Evolutionary conservation across 53 echinoderm and acorn worm genomes (phyloP).

Genomic region (Echinometra lucunter): DNA sequence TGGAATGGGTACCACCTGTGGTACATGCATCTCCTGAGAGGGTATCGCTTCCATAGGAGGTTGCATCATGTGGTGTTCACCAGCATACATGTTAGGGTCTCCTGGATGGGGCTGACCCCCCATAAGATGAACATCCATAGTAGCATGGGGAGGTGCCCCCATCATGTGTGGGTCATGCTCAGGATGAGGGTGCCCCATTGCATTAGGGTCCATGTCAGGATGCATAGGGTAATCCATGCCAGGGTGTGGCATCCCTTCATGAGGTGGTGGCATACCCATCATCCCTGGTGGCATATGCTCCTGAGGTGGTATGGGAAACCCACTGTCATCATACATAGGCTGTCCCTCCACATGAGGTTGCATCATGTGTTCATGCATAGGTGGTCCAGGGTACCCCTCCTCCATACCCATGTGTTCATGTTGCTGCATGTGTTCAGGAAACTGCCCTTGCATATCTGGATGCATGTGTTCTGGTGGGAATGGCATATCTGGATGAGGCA

Average conservation of each 20-base stretch:
- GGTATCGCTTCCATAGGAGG: constrained; percentile 72
- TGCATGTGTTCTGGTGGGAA: constrained; percentile 63
- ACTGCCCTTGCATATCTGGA: constrained; percentile 74
- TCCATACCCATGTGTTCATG: constrained; percentile 77
- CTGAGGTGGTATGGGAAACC: constrained; percentile 51
- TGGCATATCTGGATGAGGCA: constrained; percentile 34
- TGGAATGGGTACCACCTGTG: constrained; percentile 60
- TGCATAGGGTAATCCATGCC: constrained; percentile 54
- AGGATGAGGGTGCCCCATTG: constrained; percentile 25
- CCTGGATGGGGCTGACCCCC: constrained; percentile 52
- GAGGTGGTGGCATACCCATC: constrained; percentile 66
- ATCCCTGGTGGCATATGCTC: constrained; percentile 33
- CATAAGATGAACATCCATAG: constrained; percentile 67
- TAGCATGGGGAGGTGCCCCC: constrained; percentile 8
- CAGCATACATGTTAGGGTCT: constrained; percentile 71
- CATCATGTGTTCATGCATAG: constrained; percentile 33
- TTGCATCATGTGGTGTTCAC: constrained; percentile 71
- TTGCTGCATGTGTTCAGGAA: constrained; percentile 53
- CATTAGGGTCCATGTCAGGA: constrained; percentile 50
- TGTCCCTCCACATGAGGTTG: neutral
- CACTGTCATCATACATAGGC: constrained; percentile 60
- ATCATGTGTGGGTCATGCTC: constrained; percentile 67
- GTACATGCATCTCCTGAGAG: constrained; percentile 43
- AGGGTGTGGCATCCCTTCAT: neutral
- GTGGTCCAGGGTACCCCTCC: constrained; percentile 32